Evolutionary conservation across 2,888 invertebrate species (phyloP).

Genomic region (Sturmia bella): DNA sequence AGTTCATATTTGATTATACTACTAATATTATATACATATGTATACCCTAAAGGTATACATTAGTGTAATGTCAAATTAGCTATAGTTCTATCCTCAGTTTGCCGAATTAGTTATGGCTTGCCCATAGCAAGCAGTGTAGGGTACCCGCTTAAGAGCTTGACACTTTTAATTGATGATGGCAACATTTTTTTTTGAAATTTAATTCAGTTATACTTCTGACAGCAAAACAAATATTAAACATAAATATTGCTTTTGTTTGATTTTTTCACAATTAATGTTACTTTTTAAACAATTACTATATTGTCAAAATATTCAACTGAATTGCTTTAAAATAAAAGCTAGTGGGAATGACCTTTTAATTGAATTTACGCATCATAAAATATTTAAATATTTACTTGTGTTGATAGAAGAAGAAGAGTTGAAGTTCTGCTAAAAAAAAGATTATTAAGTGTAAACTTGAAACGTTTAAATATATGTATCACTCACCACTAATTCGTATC

Average conservation of each 20-base stretch:
- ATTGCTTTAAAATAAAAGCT: background rate
- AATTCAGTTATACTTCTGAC: slow-evolving; percentile 48
- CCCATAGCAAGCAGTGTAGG: background rate
- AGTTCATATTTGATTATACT: too few relatives aligned
- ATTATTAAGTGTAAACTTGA: too few relatives aligned
- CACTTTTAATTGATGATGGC: slow-evolving; percentile 49
- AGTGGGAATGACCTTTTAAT: too few relatives aligned
- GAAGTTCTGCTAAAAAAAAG: too few relatives aligned
- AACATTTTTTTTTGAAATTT: slow-evolving; percentile 20
- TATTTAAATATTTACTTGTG: too few relatives aligned
- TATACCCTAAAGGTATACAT: too few relatives aligned
- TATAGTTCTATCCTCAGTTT: background rate
- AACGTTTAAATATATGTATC: too few relatives aligned
- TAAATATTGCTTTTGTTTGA: slow-evolving; percentile 4
- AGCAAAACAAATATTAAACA: slow-evolving; percentile 12
- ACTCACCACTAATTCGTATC: too few relatives aligned
- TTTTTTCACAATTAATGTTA: slow-evolving; percentile 23
- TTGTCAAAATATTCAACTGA: background rate
- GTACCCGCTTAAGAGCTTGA: slow-evolving; percentile 18
- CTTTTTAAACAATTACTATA: slow-evolving; percentile 8
- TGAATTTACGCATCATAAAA: too few relatives aligned
- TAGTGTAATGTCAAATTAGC: too few relatives aligned
- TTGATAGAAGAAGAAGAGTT: too few relatives aligned
- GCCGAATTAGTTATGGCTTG: background rate
- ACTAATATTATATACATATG: too few relatives aligned